phyloP scores from a whole-genome alignment of 1,140 invertebrate genomes.

The Sarcophaga peregrina region DNA sequence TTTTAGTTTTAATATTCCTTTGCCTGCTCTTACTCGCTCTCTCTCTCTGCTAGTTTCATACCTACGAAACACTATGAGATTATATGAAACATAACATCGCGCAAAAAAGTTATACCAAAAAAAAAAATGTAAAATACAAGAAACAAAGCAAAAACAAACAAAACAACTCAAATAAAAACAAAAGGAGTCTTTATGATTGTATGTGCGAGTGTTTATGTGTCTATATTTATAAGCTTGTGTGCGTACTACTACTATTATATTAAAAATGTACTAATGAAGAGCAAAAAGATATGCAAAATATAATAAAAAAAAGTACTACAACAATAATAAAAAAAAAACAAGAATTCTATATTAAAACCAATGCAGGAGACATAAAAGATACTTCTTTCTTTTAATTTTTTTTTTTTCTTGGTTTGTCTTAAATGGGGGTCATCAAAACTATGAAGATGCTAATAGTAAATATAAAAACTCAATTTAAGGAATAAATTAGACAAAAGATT shows the following conservation, averaged over 20 bases:
- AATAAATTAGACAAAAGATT: not conserved
- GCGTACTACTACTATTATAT: not conserved
- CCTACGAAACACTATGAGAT: not conserved
- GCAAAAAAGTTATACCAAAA: not conserved
- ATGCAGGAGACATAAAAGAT: constrained; percentile 3
- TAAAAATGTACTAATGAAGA: constrained; percentile 11
- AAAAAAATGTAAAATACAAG: not conserved
- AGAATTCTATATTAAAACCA: constrained; percentile 20
- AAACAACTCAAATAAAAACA: not conserved
- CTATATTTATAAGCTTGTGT: not conserved
- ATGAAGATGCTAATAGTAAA: not conserved
- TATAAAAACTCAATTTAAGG: not conserved
- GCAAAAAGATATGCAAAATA: constrained; percentile 21
- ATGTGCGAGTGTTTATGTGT: not conserved
- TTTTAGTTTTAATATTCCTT: too few species aligned
- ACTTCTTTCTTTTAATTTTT: not conserved
- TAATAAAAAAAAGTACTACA: not conserved
- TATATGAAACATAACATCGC: constrained; percentile 3
- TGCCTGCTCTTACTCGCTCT: too few species aligned
- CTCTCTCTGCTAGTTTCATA: not conserved
- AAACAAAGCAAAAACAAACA: constrained; percentile 15
- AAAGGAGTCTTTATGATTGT: not conserved
- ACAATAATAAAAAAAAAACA: not conserved
- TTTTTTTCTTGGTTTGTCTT: not conserved
- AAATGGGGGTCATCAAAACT: not conserved